A percentile compares a stretch with the other conserved stretches of the same genome.
Evolutionary conservation across 2,797 vertebrate species (phyloP).

Genomic region (Triplophysa bombifrons): DNA sequence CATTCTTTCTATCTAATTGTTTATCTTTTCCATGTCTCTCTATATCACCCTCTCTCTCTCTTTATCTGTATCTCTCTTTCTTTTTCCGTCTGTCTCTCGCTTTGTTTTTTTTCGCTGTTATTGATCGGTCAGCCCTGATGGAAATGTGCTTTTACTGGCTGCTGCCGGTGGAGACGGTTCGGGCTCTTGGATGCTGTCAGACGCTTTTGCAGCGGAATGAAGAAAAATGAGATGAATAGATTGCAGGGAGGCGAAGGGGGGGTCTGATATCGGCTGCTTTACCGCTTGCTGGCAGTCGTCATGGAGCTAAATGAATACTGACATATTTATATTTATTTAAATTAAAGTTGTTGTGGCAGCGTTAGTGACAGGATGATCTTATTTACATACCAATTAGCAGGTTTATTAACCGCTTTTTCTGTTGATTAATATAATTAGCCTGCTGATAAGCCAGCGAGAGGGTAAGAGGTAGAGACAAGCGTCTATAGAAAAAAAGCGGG

Average conservation of each 20-base stretch:
- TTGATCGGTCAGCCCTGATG: constrained; percentile 56
- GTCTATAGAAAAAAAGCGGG: background rate
- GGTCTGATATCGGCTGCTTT: constrained; percentile 42
- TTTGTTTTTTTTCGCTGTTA: constrained; percentile 48
- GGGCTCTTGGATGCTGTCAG: constrained; percentile 47
- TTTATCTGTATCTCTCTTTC: constrained; percentile 14
- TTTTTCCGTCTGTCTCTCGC: background rate
- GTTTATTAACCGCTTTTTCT: constrained; percentile 63
- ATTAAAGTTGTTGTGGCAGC: constrained; percentile 58
- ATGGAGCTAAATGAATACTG: constrained; percentile 63
- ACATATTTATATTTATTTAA: constrained; percentile 63
- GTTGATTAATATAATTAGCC: constrained; percentile 67
- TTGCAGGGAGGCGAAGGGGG: constrained; percentile 2
- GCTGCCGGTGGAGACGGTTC: constrained; percentile 48
- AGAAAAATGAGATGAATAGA: constrained; percentile 44
- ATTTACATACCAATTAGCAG: constrained; percentile 68
- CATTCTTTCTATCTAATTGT: background rate
- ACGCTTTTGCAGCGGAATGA: constrained; percentile 14
- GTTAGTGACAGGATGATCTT: constrained; percentile 61
- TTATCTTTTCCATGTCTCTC: background rate
- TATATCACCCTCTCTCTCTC: background rate
- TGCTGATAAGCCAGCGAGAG: constrained; percentile 58
- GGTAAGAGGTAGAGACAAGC: constrained; percentile 5
- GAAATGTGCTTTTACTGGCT: constrained; percentile 57
- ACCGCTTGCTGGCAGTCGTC: constrained; percentile 4